Base-by-base conservation (phyloP, 2,797 vertebrate genomes). In the Catamblyrhynchus diadema region DNA sequence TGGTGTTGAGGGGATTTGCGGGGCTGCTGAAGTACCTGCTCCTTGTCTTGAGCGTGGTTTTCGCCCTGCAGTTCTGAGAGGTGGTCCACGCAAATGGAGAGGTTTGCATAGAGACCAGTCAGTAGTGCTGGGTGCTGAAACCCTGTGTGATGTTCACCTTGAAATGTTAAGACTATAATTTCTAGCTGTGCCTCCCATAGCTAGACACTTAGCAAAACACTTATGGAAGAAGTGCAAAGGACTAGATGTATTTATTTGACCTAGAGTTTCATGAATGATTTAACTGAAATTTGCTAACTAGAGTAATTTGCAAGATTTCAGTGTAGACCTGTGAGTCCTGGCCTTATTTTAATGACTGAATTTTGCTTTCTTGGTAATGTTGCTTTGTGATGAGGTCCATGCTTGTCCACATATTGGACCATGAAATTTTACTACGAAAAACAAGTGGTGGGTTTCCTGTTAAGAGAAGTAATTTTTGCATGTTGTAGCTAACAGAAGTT, bases 331-430 rank as follows among this genome's bases (percentile, higher is more conserved):
- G 18, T 1, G 18, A 59, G 39, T 51, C 41, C 12, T 62, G 56
- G 45, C n/a, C 60, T 90, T 79, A 27, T 66, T 81, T 91, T 60
- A 24, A n/a, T 25, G 13, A 21, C 19, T 23, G 12, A 13, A 21
- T 74, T 73, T 47, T 82, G 30, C 5, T 42, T 81, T 51, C 22
- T 82, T 85, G 39, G 13, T 27, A 15, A 3, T 6, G 4, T 45
- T 28, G 17, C 10, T 74, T 81, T 81, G 19, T 65, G 69, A 47
- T 1, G 4, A 81, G 22, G 18, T 73, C 35, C 56, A 3, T 74
- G 12, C 0, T 0, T n/a, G 35, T 62, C 32, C 17, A 0, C 14
- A 5, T 59, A 27, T 19, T 10, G 9, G 53, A 35, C 35, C 4
- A 2, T 50, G 35, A 45, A 7, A 33, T 86, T 71, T 80, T 60